Conservation (phyloP, 2,113 vertebrate genomes). For the Neodontobutis hainanensis region DNA sequence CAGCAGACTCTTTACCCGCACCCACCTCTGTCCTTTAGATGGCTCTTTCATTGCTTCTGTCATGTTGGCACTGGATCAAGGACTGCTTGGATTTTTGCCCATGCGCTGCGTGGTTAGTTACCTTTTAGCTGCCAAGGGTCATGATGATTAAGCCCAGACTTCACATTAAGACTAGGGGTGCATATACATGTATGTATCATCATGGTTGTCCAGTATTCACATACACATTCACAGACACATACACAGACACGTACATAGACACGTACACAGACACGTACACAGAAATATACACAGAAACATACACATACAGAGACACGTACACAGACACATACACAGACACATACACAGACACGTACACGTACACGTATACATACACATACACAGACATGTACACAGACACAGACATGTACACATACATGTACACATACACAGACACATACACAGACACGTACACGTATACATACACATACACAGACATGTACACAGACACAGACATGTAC, state of each 20-base stretch:
- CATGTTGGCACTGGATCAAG: slow-evolving; percentile 36
- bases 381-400: no score
- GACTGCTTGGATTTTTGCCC: slow-evolving; percentile 28
- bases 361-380: no score
- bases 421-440: neutral
- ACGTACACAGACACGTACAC: no score
- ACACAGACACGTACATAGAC: no score
- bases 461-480: slow-evolving; percentile 8
- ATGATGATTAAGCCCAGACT: neutral
- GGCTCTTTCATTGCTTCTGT: slow-evolving; percentile 36
- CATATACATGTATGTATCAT: neutral
- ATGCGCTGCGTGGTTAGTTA: slow-evolving; percentile 13
- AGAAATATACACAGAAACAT: no score
- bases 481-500: neutral
- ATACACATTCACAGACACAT: no score
- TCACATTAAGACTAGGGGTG: neutral
- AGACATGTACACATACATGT: no score
- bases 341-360: no score
- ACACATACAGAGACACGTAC: no score
- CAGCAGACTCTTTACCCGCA: neutral
- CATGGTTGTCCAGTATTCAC: neutral
- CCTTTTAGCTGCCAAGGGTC: slow-evolving; percentile 43
- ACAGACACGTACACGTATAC: slow-evolving; percentile 3
- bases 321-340: no score
- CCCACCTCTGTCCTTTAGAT: slow-evolving; percentile 16